Base-by-base conservation (phyloP, 2,113 vertebrate species). In the Laticauda laticaudata region DNA sequence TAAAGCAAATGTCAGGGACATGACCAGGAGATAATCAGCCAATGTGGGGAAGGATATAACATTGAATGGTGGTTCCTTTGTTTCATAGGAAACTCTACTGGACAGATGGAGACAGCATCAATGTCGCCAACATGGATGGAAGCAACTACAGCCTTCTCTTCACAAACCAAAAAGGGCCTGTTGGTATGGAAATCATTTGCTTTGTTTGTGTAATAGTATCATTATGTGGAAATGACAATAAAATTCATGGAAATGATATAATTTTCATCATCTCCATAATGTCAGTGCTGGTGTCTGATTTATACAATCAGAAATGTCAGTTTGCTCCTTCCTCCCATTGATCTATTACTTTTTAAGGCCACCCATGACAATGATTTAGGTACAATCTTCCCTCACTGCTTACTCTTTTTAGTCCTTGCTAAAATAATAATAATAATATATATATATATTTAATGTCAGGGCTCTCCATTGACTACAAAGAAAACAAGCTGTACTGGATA, bases 61-160 rank as follows among this genome's bases (percentile, higher is more conserved):
- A 81, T 26, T 20, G 90, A 93, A 59, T 61, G 29, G 86, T 0
- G 48, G 88, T 54, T 14, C 75, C 86, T 34, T 0, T 1, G 9
- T 15, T 0, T 1, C 90, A 4, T 94, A 99, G 99, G 93, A 99
- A 99, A 94, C 97, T 99, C 0, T 99, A 99, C 96, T 99, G 99
- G 99, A 99, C 98, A 0, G 99, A 99, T 0, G 98, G 99, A 1
- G 99, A 99, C 96, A 99, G 98, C 96, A 98, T 99, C 97, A 99
- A 98, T 51, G 97, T 99, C 97, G 98, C 99, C 94, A 99, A 99
- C 97, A 99, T 99, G 98, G 99, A 99, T 0, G 99, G 99, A 94
- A 98, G 96, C 96, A 99, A 99, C 96, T 97, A 90, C 56, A 98
- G 98, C 0, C 96, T 98, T 48, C 98, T 99, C 94, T 99, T 99